phyloP scores from a whole-genome alignment of 2,888 invertebrate genomes.

The Crematogaster levior region DNA sequence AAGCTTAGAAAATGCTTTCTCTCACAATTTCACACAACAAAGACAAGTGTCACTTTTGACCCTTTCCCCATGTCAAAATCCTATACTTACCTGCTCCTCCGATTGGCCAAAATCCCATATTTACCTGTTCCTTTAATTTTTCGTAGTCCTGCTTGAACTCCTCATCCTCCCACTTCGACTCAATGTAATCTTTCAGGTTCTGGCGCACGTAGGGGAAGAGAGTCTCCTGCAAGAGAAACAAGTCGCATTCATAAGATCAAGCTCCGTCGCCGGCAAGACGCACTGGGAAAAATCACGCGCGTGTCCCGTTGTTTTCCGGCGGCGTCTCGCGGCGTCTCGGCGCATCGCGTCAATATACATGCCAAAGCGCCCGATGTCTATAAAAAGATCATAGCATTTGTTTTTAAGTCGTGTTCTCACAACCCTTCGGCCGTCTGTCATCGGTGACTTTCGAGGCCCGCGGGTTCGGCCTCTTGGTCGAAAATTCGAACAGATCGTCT shows the following conservation, averaged over 20 bases:
- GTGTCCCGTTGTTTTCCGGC: conserved; percentile 36
- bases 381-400: conserved; percentile 36
- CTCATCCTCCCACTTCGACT: conserved; percentile 90
- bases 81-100: not conserved
- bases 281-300: conserved; percentile 32
- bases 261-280: not conserved
- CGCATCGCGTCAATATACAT: conserved; percentile 40
- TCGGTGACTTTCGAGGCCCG: no score
- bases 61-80: not conserved
- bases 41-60: not conserved
- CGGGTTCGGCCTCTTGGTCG: not conserved
- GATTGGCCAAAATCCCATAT: conserved; percentile 35
- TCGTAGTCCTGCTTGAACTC: conserved; percentile 90
- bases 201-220: conserved; percentile 92
- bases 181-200: conserved; percentile 91
- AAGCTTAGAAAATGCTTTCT: no score
- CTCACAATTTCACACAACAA: conserved; percentile 1
- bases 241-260: conserved; percentile 14
- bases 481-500: not conserved
- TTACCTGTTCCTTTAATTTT: conserved; percentile 89
- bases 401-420: conserved; percentile 39
- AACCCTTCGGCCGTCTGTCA: not conserved
- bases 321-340: conserved; percentile 36
- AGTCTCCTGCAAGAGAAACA: conserved; percentile 87
- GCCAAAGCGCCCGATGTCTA: conserved; percentile 44